A percentile compares a stretch with the other conserved stretches of the same genome.
These are phyloP conservation scores for Leptodactylus fuscus DNA, from an alignment of 2,113 vertebrate genomes.

Conservation along the genomic window DNA sequence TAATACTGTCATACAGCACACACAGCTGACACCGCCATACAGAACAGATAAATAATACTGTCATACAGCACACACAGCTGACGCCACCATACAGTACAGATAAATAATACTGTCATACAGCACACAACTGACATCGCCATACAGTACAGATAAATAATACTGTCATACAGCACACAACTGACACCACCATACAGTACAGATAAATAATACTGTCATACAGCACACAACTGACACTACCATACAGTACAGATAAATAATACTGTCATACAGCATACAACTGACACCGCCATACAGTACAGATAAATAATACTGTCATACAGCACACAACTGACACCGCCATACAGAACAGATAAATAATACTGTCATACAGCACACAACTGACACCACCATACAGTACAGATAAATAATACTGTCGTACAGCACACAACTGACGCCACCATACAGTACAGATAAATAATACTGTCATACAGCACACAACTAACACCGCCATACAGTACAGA, in stretches of 20 bases:
- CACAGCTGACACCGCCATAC: background rate
- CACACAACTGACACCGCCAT: background rate
- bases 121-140: background rate
- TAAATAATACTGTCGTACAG: background rate
- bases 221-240: no score
- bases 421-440: no score
- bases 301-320: background rate
- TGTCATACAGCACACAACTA: background rate
- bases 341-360: background rate
- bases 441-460: no score
- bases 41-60: background rate
- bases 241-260: no score
- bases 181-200: background rate
- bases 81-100: no score
- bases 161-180: background rate
- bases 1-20: background rate
- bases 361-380: background rate
- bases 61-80: no score
- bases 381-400: background rate
- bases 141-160: background rate
- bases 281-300: no score
- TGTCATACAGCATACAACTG: background rate
- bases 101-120: background rate
- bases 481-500: no score
- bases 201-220: background rate